Conservation (phyloP, 1,140 invertebrate species). For the Augochlora pura region DNA sequence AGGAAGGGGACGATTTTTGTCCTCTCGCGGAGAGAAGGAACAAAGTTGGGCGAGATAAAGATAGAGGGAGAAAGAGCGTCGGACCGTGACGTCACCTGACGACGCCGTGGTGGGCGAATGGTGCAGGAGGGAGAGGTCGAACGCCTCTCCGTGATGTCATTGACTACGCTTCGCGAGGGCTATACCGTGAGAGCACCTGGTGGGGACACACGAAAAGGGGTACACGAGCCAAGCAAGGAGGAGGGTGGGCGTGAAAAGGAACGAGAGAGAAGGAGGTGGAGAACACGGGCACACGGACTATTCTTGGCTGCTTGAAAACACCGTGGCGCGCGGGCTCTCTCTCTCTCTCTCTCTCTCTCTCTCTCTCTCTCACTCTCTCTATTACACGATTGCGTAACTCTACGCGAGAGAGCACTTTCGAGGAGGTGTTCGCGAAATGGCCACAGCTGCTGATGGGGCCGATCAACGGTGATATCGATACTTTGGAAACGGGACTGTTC, state of each 20-base stretch:
- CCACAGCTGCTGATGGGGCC: constrained; percentile 38
- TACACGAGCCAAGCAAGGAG: constrained; percentile 5
- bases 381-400: constrained; percentile 64
- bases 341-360: no score
- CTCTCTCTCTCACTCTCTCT: no score
- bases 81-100: constrained; percentile 52
- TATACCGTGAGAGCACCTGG: not conserved
- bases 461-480: constrained; percentile 29
- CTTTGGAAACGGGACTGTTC: not conserved
- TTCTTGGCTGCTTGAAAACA: constrained; percentile 65
- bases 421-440: constrained; percentile 58
- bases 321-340: constrained; percentile 33
- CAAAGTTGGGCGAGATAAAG: not conserved
- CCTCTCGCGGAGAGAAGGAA: no score
- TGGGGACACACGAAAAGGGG: constrained; percentile 40
- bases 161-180: constrained; percentile 18
- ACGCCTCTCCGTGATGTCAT: constrained; percentile 59
- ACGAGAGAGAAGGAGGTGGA: constrained; percentile 52
- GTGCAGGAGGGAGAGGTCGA: constrained; percentile 33
- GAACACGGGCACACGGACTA: constrained; percentile 50
- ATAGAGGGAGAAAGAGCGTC: constrained; percentile 11
- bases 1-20: constrained; percentile 10
- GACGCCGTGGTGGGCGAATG: constrained; percentile 38
- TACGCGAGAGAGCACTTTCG: constrained; percentile 60
- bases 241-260: constrained; percentile 40